Percentiles rank a stretch among this genome's conserved stretches.
Evolutionary conservation across 2,888 invertebrate genomes (phyloP).

Genomic region (Ephialtes manifestator): DNA sequence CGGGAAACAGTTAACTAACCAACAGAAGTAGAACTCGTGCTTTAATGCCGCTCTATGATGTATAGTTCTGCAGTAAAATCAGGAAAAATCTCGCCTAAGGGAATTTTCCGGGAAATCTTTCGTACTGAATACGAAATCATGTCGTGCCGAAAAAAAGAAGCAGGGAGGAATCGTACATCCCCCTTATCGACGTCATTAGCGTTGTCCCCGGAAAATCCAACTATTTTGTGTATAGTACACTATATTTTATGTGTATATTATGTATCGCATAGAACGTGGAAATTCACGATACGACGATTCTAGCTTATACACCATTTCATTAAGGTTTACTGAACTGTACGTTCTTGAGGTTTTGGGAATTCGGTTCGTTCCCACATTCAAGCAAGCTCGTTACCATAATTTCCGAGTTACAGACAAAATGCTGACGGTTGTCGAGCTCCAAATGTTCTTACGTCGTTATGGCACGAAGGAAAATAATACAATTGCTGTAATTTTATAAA

Average conservation of each 20-base stretch:
- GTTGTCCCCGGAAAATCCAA: conserved; percentile 36
- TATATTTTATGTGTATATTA: conserved; percentile 17
- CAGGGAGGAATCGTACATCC: conserved; percentile 25
- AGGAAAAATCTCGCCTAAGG: conserved; percentile 5
- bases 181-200: conserved; percentile 57
- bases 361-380: conserved; percentile 2
- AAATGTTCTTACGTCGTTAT: conserved; percentile 12
- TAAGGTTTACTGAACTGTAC: conserved; percentile 16
- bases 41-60: not conserved
- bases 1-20: conserved; percentile 21
- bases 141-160: conserved; percentile 13
- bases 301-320: conserved; percentile 23
- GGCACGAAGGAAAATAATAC: not conserved
- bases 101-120: conserved; percentile 39
- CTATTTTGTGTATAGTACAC: conserved; percentile 13
- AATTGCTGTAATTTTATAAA: not conserved
- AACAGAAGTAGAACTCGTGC: not conserved
- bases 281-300: conserved; percentile 21
- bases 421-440: conserved; percentile 2
- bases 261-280: conserved; percentile 8
- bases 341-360: conserved; percentile 26
- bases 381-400: conserved; percentile 49
- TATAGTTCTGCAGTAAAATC: not conserved
- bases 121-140: conserved; percentile 57
- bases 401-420: conserved; percentile 26